Evolutionary conservation across 2,888 invertebrate genomes (phyloP), one percentile per base, ranked within the genome.

Genomic region (Stegophylla sp.): DNA sequence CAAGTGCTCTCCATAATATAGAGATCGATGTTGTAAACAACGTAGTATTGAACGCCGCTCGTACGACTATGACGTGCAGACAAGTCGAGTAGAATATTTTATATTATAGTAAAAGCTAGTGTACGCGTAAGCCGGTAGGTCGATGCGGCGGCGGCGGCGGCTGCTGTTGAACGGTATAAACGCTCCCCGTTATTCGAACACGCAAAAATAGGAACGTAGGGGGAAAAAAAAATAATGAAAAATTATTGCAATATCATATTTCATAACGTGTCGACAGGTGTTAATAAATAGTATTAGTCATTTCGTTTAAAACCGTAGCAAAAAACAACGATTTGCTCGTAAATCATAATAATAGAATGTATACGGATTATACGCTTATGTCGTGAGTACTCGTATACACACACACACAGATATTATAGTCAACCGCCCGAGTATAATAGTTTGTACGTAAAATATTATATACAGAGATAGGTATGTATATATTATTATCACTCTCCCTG

Each of bases 191-290:
- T 72, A 72, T 72, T 34, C 13, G 7, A 71, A 7, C 34, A 3
- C 23, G 28, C 7, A 12, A 34, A 43, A 26, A 56, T 23, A 56
- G 12, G 23, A 41, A 56, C 23, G 15, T 34, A 64, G 10, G n/a
- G 43, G 43, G 10, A 64, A 67, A 17, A 17, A 67, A 34, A 53
- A 53, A 26, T 34, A 9, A 9, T 12, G 10, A 72, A 17, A 28
- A 59, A 51, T 51, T n/a, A n/a, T n/a, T n/a, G 51, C n/a, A 23
- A 34, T 43, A 56, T 43, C 23, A 43, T 72, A 23, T 72, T 56
- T 72, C 12, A 72, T 72, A 56, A 41, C 12, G 41, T 34, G 3
- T 34, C 51, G 28, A 34, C 28, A n/a, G 13, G n/a, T 5, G 26
- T 4, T 26, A 59, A 13, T 26, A 26, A 26, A 26, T 12, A 1